Evolutionary conservation across 2,113 vertebrate species (phyloP).

Genomic region (Carlito syrichta): DNA sequence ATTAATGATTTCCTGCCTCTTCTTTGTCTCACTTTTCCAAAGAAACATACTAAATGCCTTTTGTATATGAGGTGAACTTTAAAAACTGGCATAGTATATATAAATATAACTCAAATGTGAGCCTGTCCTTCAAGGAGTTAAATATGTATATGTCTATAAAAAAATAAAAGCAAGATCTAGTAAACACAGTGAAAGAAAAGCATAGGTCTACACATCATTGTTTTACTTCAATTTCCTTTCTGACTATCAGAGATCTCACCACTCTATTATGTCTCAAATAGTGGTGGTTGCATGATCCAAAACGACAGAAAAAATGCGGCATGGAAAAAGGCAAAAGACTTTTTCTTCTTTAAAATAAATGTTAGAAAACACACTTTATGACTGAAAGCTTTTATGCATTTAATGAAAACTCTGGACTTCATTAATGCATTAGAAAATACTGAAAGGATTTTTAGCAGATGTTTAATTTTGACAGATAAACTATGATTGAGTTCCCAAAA

Average conservation of each 20-base stretch:
- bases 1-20: not conserved
- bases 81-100: not conserved
- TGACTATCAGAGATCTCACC: not conserved
- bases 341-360: conserved; percentile 31
- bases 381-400: conserved; percentile 53
- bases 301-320: not conserved
- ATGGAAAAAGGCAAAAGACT: not conserved
- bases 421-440: conserved; percentile 48
- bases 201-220: not conserved
- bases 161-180: not conserved
- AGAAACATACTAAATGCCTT: not conserved
- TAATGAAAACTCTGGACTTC: conserved; percentile 50
- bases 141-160: not conserved
- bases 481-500: conserved; percentile 61
- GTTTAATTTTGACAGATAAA: conserved; percentile 66
- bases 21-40: not conserved
- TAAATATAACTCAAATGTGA: not conserved
- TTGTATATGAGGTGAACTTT: not conserved
- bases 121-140: not conserved
- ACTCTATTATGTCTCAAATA: not conserved
- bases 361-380: not conserved
- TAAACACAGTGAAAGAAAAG: not conserved
- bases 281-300: accelerated
- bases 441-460: conserved; percentile 54
- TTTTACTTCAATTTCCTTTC: not conserved